Evolutionary conservation across 1,140 invertebrate genomes (phyloP).

Genomic region (Penaeus chinensis): DNA sequence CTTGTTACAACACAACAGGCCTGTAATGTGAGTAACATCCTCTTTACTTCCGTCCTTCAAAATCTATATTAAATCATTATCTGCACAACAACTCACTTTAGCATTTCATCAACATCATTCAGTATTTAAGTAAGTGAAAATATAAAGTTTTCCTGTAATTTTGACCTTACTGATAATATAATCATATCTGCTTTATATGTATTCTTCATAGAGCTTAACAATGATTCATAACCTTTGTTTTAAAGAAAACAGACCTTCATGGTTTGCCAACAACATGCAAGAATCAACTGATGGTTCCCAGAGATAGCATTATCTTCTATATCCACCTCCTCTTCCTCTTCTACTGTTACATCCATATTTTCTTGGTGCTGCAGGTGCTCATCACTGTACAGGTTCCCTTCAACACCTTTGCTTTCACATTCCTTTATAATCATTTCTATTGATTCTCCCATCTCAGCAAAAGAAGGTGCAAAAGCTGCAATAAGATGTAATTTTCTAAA

Average conservation of each 20-base stretch:
- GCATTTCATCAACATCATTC: too few species aligned
- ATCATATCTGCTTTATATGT: too few species aligned
- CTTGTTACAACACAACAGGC: constrained; percentile 41
- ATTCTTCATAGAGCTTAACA: too few species aligned
- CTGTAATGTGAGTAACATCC: background rate
- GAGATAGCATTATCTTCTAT: constrained; percentile 70
- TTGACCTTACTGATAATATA: too few species aligned
- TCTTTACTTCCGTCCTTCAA: too few species aligned
- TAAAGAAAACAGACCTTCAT: constrained; percentile 74
- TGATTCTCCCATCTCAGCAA: constrained; percentile 74
- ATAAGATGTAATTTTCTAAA: background rate
- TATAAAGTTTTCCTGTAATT: too few species aligned
- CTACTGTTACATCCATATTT: background rate
- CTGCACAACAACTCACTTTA: too few species aligned
- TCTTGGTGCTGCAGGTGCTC: constrained; percentile 73
- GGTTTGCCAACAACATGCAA: constrained; percentile 82
- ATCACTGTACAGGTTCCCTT: constrained; percentile 70
- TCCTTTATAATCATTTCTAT: constrained; percentile 68
- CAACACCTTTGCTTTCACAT: constrained; percentile 65
- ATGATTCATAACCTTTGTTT: too few species aligned
- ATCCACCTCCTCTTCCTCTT: constrained; percentile 64
- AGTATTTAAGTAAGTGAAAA: too few species aligned
- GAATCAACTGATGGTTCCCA: constrained; percentile 76
- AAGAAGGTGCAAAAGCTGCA: constrained; percentile 73
- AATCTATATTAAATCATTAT: too few species aligned